Percentiles rank a stretch among this genome's conserved stretches.
Evolutionary conservation across 2,797 vertebrate species (phyloP).

Genomic region (Muscicapa comitata): DNA sequence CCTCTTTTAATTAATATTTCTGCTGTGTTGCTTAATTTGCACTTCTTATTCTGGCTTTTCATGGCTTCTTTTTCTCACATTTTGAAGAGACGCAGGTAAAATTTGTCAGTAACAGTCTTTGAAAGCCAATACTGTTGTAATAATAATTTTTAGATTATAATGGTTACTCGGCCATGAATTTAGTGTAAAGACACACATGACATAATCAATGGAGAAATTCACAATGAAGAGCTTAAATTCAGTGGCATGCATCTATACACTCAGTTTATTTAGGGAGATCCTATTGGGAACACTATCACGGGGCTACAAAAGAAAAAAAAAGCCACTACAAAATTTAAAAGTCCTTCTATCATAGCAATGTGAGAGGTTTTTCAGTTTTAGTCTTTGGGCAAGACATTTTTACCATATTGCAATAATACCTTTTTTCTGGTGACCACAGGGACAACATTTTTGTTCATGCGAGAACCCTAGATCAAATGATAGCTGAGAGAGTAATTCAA

Average conservation of each 20-base stretch:
- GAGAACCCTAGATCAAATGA: background rate
- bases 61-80: background rate
- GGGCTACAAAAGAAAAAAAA: background rate
- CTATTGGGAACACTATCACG: background rate
- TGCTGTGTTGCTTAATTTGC: slow-evolving; percentile 3
- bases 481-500: background rate
- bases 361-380: background rate
- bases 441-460: background rate
- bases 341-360: background rate
- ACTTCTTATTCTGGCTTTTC: background rate
- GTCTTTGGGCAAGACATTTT: background rate
- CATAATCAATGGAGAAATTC: background rate
- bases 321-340: background rate
- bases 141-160: background rate
- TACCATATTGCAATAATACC: fast-evolving
- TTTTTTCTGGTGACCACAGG: background rate
- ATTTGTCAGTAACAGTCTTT: background rate
- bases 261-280: background rate
- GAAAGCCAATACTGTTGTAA: background rate
- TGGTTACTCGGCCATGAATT: background rate
- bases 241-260: background rate
- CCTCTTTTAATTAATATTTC: slow-evolving; percentile 56
- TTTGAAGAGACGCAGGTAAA: background rate
- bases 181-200: background rate
- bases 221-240: background rate